These are phyloP conservation scores for Alosa sapidissima DNA, from an alignment of 2,797 vertebrate species.

Conservation along the genomic window DNA sequence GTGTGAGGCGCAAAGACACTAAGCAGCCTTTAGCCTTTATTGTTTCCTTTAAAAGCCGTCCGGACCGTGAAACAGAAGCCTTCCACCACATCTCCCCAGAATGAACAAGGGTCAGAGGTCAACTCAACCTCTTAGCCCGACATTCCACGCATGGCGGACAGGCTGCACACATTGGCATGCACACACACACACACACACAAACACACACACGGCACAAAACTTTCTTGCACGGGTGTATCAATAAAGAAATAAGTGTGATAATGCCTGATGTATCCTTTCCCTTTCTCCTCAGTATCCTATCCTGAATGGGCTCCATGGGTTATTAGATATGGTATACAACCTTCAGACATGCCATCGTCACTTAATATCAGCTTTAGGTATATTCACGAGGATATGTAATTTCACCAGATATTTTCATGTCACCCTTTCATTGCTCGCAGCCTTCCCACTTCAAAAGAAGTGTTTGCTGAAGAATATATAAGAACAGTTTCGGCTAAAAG, in stretches of 20 bases:
- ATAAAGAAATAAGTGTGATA: background rate
- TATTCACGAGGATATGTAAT: too few species aligned
- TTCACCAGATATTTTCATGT: background rate
- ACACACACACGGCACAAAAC: conserved; percentile 30
- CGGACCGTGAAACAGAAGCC: conserved; percentile 48
- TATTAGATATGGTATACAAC: too few species aligned
- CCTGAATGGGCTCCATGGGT: too few species aligned
- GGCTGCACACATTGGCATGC: conserved; percentile 23
- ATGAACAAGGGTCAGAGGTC: conserved; percentile 38
- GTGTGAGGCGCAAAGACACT: conserved; percentile 42
- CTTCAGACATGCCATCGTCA: too few species aligned
- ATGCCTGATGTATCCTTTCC: too few species aligned
- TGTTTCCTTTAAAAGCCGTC: conserved; percentile 56
- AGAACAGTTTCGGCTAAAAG: too few species aligned
- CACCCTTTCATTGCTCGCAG: background rate
- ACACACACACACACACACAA: conserved; percentile 33
- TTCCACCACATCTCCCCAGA: conserved; percentile 11
- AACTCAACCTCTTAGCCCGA: conserved; percentile 34
- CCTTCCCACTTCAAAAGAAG: too few species aligned
- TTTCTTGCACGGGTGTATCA: background rate
- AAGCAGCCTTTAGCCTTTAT: conserved; percentile 52
- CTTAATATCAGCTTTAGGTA: too few species aligned
- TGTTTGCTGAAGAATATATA: too few species aligned
- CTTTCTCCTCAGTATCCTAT: background rate
- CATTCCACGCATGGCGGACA: conserved; percentile 9